Base-by-base conservation (phyloP, 1,140 invertebrate species). In the Cepaea nemoralis region DNA sequence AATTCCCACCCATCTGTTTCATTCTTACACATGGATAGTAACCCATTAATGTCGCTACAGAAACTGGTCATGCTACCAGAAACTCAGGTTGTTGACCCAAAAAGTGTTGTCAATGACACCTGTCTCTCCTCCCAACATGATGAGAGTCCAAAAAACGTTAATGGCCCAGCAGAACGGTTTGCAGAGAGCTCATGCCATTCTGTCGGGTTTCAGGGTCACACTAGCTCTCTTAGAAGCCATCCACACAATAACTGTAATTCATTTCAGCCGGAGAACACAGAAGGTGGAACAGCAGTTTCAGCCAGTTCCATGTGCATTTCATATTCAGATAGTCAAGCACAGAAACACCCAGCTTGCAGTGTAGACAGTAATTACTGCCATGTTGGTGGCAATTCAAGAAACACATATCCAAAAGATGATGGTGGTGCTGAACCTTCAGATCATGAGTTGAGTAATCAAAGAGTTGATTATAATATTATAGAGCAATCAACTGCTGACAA, bases 61-160 rank as follows among this genome's bases (percentile, higher is more conserved):
- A 90, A 89, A 83, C 83, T 91, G 3, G 89, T 90, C 45, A 88
- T 89, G 87, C 82, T 90, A 37, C 89, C 90, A 31, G 89, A 90
- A 76, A 86, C 83, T 22, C 89, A 89, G 77, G 90, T 91, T n/a
- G 82, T 90, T 69, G 89, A 89, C 82, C 88, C 89, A 0, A 90
- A 90, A 83, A 90, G 88, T 87, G 88, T 90, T 75, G 88, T 90
- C 5, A 89, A 86, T 82, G 88, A 90, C 86, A 85, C 88, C 42
- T 89, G 86, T 78, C 80, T 86, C 63, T 70, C 84, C 31, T 42
- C 67, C 16, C 84, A 87, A 76, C 77, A 73, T 55, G 78, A 83
- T 78, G 84, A 87, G 74, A 80, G 85, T 84, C 84, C 85, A 88
- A 89, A 89, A 89, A 89, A 88, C 88, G 87, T 82, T 87, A 85